Percentiles rank a stretch among this genome's conserved stretches.
These are phyloP conservation scores for Puntigrus tetrazona DNA, from an alignment of 2,113 vertebrate genomes.

Conservation along the genomic window DNA sequence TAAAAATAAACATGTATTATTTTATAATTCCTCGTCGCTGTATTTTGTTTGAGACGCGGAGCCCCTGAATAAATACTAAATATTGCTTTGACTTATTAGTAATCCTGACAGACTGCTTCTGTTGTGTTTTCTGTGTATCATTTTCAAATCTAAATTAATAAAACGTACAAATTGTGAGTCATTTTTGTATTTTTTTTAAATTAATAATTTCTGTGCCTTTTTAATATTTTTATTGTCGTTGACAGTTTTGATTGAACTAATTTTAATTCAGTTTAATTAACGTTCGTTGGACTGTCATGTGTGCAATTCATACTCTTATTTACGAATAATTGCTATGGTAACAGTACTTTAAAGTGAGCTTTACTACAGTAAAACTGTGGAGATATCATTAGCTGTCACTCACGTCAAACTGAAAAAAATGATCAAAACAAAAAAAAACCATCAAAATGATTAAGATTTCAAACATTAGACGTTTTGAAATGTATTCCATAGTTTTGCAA, in stretches of 20 bases:
- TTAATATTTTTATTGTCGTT: not conserved
- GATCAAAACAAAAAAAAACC: not conserved
- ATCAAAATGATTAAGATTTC: not conserved
- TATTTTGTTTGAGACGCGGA: not conserved
- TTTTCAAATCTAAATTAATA: not conserved
- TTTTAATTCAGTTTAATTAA: not conserved
- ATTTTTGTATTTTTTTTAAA: not conserved
- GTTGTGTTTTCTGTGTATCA: not conserved
- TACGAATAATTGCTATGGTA: not conserved
- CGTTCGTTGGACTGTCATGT: not conserved
- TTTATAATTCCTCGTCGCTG: not conserved
- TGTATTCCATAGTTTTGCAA: not conserved
- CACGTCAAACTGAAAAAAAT: not conserved
- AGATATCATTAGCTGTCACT: not conserved
- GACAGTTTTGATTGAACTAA: not conserved
- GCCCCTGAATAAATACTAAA: not conserved
- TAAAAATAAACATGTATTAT: not conserved
- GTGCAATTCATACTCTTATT: not conserved
- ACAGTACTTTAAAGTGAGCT: not conserved
- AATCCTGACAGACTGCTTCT: not conserved
- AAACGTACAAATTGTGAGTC: not conserved
- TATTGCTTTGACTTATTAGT: not conserved
- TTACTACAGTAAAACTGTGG: not conserved
- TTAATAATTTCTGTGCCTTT: not conserved
- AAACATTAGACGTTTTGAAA: not conserved